Percentiles rank a stretch among this genome's conserved stretches.
phyloP scores from a whole-genome alignment of 2,113 vertebrate species.

The Eclectus roratus region DNA sequence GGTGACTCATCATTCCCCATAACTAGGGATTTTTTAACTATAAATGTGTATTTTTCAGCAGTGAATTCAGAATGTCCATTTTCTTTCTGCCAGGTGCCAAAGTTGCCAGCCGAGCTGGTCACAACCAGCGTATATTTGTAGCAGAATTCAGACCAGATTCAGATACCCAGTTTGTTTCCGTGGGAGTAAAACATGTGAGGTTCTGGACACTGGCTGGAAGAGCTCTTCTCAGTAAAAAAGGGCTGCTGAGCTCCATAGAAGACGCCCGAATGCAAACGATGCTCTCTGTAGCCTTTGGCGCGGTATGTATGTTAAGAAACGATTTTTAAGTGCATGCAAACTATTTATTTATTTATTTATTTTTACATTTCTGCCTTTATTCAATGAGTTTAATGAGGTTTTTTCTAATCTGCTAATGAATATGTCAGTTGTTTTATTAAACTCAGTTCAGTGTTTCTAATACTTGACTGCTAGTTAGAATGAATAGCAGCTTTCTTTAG shows the following conservation, averaged over 20 bases:
- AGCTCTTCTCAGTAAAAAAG: constrained; percentile 93
- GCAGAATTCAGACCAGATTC: constrained; percentile 97
- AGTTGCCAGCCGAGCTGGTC: constrained; percentile 90
- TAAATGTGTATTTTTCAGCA: background rate
- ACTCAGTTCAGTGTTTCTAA: background rate
- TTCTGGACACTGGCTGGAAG: constrained; percentile 96
- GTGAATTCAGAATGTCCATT: background rate
- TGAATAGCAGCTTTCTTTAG: background rate
- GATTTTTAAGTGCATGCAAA: background rate
- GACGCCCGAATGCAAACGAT: constrained; percentile 97
- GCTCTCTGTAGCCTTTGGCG: constrained; percentile 96
- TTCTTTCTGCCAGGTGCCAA: constrained; percentile 84
- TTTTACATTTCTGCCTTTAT: background rate
- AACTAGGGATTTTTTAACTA: background rate
- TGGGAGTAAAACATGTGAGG: constrained; percentile 95
- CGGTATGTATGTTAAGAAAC: constrained; percentile 82
- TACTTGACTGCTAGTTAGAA: background rate
- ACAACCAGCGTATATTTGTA: constrained; percentile 95
- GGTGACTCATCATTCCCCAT: background rate
- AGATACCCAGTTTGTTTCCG: constrained; percentile 96
- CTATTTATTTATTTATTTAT: background rate
- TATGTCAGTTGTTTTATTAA: background rate
- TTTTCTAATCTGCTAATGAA: background rate
- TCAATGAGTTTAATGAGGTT: background rate
- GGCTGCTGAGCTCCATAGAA: constrained; percentile 90